Evolutionary conservation across 2,888 invertebrate genomes (phyloP), one percentile per base, ranked within the genome.

Genomic region (Heliconius ethilla): DNA sequence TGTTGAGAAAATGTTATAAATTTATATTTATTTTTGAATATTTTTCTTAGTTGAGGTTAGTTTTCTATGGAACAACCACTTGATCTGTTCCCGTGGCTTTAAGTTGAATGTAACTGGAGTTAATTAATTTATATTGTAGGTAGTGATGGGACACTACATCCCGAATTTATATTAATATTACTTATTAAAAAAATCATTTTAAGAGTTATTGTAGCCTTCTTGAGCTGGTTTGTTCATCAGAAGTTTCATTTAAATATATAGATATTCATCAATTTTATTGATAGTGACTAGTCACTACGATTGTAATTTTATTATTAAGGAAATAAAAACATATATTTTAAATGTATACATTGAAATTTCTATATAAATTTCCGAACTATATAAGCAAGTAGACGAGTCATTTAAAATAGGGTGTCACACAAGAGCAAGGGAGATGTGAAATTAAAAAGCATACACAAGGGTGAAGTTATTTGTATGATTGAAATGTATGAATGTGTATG

Each of bases 351-450:
- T 22, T 22, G 3, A 9, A 55, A 55, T 7, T 22, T 22, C 55
- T 22, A 62, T 11, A 62, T n/a, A 62, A 62, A 62, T 15, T 45
- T 45, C 5, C 15, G 15, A 45, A 15, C 45, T 45, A 45, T 45
- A 67, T 37, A 37, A 45, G 25, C 45, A 45, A 25, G 67, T 67
- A 13, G 37, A 29, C 45, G 25, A 70, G 27, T 70, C 7, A 45
- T n/a, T 18, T 27, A 25, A 72, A 75, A 78, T 45, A 45, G 45
- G 7, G 40, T 78, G 74, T 75, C 75, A 81, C 81, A 81, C 79
- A 83, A 82, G 80, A 82, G 78, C 77, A 76, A 80, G 80, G 75
- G 81, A 82, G 80, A 83, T 82, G 79, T 79, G 80, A 82, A 82
- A 83, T 82, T 82, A 81, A 81, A 82, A 82, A 80, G 76, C 78